phyloP scores from a whole-genome alignment of 2,888 invertebrate species.

The Orchesella flavescens region DNA sequence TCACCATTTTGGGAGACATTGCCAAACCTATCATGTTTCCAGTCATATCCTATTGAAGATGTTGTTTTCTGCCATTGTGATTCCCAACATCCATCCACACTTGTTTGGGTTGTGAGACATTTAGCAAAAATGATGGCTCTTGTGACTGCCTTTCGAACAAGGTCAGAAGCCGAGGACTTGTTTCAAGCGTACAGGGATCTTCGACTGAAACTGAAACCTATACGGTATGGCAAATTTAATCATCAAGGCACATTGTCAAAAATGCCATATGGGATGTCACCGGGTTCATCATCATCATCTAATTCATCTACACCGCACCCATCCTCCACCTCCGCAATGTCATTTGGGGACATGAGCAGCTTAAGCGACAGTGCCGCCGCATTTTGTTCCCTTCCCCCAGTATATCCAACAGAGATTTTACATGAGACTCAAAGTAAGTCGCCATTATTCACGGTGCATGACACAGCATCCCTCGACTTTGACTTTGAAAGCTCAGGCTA shows the following conservation, averaged over 20 bases:
- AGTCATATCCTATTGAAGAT: conserved; percentile 72
- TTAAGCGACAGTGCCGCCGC: conserved; percentile 40
- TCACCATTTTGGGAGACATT: conserved; percentile 71
- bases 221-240: conserved; percentile 69
- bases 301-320: conserved; percentile 12
- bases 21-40: conserved; percentile 70
- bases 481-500: conserved; percentile 61
- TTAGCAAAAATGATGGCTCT: conserved; percentile 71
- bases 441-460: conserved; percentile 65
- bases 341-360: conserved; percentile 25
- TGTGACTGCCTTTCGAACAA: conserved; percentile 69
- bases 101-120: conserved; percentile 72
- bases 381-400: conserved; percentile 65
- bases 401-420: conserved; percentile 64
- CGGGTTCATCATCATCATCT: conserved; percentile 46
- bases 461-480: conserved; percentile 68
- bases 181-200: conserved; percentile 71
- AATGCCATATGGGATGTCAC: conserved; percentile 48
- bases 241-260: conserved; percentile 57
- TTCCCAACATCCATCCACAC: conserved; percentile 69
- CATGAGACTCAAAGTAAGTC: conserved; percentile 65
- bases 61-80: conserved; percentile 72
- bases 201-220: conserved; percentile 70
- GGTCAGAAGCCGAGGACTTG: conserved; percentile 70
- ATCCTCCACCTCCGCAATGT: conserved; percentile 34